Evolutionary conservation across 2,888 invertebrate genomes (phyloP), one percentile per base, ranked within the genome.

Genomic region (Scelioninae gen. 2): DNA sequence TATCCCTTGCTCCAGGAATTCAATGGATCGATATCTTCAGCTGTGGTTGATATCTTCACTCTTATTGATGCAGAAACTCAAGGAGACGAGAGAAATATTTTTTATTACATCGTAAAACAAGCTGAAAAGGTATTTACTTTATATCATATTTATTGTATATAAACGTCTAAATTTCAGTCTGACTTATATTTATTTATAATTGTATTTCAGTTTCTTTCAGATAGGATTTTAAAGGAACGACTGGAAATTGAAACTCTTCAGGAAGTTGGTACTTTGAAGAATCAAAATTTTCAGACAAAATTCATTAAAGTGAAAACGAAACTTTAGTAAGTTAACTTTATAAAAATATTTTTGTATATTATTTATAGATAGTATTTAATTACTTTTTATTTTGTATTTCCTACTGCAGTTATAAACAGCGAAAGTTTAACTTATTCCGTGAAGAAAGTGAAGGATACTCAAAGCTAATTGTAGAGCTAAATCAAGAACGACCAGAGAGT

Each of bases 371-470:
- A 11, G 10, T 19, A 48, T 16, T 55, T 25, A 58, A 25, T 28
- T 28, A 10, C 35, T 13, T 15, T 13, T 11, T 65, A 67, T 15
- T 31, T 31, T 31, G 4, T 6, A 9, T 25, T 4, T 60, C 15
- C n/a, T 48, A 18, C 68, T 91, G 74, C 87, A 98, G 98, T 87
- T 99, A 98, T 87, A 99, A 99, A 86, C 99, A 99, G 87, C 93
- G 97, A 81, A 98, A 99, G 84, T 99, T 98, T 87, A 99, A 99
- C 88, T 89, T 99, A 81, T 94, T 98, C 84, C 91, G 99, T 60
- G 99, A 99, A 88, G 99, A 99, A 88, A 97, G 95, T 87, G 99
- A 99, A 89, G 99, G 99, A 4, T 99, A 97, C 88, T 94, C 98
- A 1, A 99, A 99, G 87, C 89, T 98, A 45, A 92, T 97, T 67